These are phyloP conservation scores for Hylaeus anthracinus DNA, from an alignment of 1,140 invertebrate genomes.

Conservation along the genomic window DNA sequence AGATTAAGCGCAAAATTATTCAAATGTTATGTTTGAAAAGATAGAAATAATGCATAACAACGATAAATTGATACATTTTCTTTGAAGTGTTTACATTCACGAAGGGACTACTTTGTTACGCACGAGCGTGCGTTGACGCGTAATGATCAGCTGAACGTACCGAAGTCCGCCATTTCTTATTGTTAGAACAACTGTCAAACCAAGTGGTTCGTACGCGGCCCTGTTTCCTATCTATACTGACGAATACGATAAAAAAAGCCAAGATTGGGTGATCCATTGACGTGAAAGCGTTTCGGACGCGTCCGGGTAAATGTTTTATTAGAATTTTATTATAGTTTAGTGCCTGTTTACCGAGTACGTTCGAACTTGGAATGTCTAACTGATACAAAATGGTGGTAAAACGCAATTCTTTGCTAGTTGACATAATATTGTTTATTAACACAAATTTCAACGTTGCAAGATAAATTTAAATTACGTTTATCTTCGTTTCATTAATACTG, in stretches of 20 bases:
- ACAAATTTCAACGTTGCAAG: too few species aligned
- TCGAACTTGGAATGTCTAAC: not conserved
- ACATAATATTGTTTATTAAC: too few species aligned
- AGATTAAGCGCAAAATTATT: too few species aligned
- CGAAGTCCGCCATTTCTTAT: conserved; percentile 63
- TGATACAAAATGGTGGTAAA: conserved; percentile 38
- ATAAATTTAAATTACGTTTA: not conserved
- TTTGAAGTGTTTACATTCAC: not conserved
- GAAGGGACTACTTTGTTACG: conserved; percentile 33
- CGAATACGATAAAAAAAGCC: conserved; percentile 55
- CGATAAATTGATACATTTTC: not conserved
- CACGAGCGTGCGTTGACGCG: conserved; percentile 43
- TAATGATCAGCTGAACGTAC: conserved; percentile 68
- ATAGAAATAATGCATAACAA: not conserved
- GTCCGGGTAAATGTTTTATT: conserved; percentile 74
- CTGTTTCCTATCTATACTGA: conserved; percentile 61
- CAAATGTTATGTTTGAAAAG: not conserved
- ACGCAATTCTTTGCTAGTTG: not conserved
- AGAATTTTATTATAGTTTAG: not conserved
- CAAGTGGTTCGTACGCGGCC: conserved; percentile 28
- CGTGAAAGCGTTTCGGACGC: conserved; percentile 74
- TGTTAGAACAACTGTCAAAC: conserved; percentile 70
- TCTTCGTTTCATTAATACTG: not conserved
- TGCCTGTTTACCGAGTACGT: conserved; percentile 5
- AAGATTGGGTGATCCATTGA: conserved; percentile 73